Base-by-base conservation (phyloP, 2,113 vertebrate species). In the Tautogolabrus adspersus region DNA sequence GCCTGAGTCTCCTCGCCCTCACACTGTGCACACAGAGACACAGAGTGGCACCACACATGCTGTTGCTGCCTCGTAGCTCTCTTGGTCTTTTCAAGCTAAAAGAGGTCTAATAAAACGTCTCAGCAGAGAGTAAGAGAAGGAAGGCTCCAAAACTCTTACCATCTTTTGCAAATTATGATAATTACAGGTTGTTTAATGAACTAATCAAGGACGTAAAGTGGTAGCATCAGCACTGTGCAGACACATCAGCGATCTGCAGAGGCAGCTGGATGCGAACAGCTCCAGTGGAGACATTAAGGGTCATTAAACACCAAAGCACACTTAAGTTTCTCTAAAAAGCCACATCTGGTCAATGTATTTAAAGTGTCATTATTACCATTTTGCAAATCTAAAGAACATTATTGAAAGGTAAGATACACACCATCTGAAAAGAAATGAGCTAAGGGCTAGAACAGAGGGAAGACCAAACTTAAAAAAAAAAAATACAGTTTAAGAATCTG, bases 121-220 rank as follows among this genome's bases (percentile, higher is more conserved):
- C 62, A 57, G 40, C 80, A 70, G 30, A 75, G 76, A 77, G 34
- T 37, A 23, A 5, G 37, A 51, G 55, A 0, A 58, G 66, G 64
- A 79, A 69, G 54, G 52, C 49, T 75, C 51, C 51, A 49, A 80
- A 83, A 64, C 44, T 9, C 44, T 3, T 55, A 62, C 62, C 69
- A 42, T 79, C 60, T 72, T 86, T 73, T 66, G 40, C 55, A 47
- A 80, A 82, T 78, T 72, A 73, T 68, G 70, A 70, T 82, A 76
- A 89, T 66, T 82, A 66, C 9, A 8, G 78, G 64, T 65, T 82
- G 83, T 72, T 71, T 89, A 78, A 88, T 85, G 75, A 46, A 40
- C 66, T 72, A 67, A 86, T 87, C 37, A 44, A 58, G 72, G 74
- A 58, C 40, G 19, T 79, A 51, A 75, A 84, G 83, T 47, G 47